These are phyloP conservation scores for Mirza zaza DNA, from an alignment of 2,113 vertebrate species.

Conservation along the genomic window DNA sequence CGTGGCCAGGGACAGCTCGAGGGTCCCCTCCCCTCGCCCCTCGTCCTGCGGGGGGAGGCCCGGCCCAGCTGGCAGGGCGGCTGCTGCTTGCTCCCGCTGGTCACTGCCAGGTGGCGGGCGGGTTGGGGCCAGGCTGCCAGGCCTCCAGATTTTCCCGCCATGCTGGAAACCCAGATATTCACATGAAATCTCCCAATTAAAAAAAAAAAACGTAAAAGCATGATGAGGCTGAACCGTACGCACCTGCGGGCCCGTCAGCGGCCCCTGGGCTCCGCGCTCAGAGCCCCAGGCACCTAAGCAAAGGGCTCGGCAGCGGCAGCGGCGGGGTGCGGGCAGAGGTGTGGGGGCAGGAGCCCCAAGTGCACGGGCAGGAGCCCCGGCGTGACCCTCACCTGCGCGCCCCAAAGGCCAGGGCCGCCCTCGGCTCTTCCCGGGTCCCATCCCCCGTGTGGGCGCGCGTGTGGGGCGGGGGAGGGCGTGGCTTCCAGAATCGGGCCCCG, in stretches of 20 bases:
- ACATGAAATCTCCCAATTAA: conserved; percentile 9
- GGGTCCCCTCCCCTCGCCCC: not conserved
- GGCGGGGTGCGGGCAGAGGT: not conserved
- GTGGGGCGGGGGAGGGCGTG: too few species aligned
- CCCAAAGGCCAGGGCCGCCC: accelerated
- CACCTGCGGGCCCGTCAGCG: not conserved
- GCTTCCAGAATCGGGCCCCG: too few species aligned
- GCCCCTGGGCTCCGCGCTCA: not conserved
- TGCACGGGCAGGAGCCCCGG: too few species aligned
- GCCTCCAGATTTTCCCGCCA: not conserved
- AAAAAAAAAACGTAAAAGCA: not conserved
- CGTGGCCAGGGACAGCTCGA: accelerated
- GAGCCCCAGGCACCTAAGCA: not conserved
- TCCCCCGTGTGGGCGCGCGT: accelerated
- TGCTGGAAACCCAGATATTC: not conserved
- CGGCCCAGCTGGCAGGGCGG: not conserved
- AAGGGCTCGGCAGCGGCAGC: not conserved
- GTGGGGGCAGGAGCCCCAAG: not conserved
- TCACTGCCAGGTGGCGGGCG: not conserved
- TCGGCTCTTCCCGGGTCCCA: accelerated
- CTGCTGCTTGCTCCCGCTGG: not conserved
- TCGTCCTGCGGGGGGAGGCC: not conserved
- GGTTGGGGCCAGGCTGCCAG: not conserved
- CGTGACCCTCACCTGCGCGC: too few species aligned
- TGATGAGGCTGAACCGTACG: not conserved